A percentile compares a stretch with the other conserved stretches of the same genome.
These are phyloP conservation scores for Tupiocoris notatus DNA, from an alignment of 2,888 invertebrate genomes.

Conservation along the genomic window DNA sequence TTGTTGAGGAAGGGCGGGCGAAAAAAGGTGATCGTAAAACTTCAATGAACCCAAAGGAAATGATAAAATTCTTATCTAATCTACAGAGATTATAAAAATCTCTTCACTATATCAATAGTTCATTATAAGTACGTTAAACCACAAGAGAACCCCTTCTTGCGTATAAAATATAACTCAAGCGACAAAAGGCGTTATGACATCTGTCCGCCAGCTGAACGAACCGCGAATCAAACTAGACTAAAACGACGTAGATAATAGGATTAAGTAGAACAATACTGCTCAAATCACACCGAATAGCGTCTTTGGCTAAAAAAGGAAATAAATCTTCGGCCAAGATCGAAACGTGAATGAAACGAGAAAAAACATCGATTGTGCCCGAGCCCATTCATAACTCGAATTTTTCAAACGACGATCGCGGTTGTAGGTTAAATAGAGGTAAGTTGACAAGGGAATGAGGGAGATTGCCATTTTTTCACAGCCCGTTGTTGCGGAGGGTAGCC, in stretches of 20 bases:
- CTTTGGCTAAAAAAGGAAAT: slow-evolving; percentile 9
- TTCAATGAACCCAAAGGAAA: too few species aligned
- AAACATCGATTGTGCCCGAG: slow-evolving; percentile 25
- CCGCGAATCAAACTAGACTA: neutral
- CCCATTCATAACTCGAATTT: slow-evolving; percentile 28
- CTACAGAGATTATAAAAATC: neutral
- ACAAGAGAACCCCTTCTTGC: neutral
- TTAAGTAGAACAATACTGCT: slow-evolving; percentile 22
- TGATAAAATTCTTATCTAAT: too few species aligned
- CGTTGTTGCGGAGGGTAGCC: slow-evolving; percentile 22
- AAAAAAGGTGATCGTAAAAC: too few species aligned
- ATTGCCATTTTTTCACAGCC: slow-evolving; percentile 19
- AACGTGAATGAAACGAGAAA: slow-evolving; percentile 1
- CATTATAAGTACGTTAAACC: neutral
- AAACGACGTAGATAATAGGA: slow-evolving; percentile 16
- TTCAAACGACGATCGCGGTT: slow-evolving; percentile 12
- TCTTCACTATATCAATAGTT: neutral
- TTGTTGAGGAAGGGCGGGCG: too few species aligned
- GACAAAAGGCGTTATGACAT: neutral
- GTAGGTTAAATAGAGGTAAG: slow-evolving; percentile 16
- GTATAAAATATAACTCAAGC: neutral
- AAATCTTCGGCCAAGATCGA: neutral
- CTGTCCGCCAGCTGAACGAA: neutral
- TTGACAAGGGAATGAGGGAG: slow-evolving; percentile 14
- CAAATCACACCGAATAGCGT: slow-evolving; percentile 16